Evolutionary conservation across 2,888 invertebrate species (phyloP), one percentile per base, ranked within the genome.

Genomic region (Diloba caeruleocephala): DNA sequence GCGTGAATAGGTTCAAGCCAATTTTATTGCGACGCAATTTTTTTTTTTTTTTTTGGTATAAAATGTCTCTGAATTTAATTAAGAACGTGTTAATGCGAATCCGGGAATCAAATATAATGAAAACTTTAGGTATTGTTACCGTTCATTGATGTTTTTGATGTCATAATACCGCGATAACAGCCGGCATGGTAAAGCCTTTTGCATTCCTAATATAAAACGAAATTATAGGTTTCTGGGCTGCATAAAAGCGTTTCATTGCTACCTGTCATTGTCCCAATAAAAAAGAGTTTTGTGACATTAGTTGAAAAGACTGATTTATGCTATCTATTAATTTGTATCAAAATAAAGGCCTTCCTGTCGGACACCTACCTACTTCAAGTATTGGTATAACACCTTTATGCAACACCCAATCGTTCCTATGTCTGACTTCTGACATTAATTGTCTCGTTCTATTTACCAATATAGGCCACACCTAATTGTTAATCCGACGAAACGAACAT

Each of bases 381-480:
- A 12, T 13, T 2, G 12, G 0, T 17, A 12, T 7, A 17, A 39
- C 21, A 39, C 13, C 23, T 41, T 62, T 17, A 31, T 42, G 21
- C 42, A 26, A 26, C 19, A 59, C 5, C 12, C 31, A 41, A 15
- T 37, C 21, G 12, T n/a, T 10, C n/a, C 26, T 41, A 26, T 51
- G 29, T 44, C 13, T 34, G 21, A 41, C 49, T 43, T 34, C 36
- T 31, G 39, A 25, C 57, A 31, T 31, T 55, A 50, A 52, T 44
- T 50, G 49, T 55, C 34, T 50, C 38, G 53, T 56, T 39, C 48
- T 61, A 70, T 70, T 61, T 54, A 45, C 23, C 41, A 36, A 68
- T 43, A 28, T 65, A 51, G 66, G 71, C 51, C 66, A 52, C 60
- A 56, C 49, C 44, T 59, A 39, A 62, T 56, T 58, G 65, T 53